Base-by-base conservation (phyloP, 2,113 vertebrate species). In the Kryptolebias marmoratus region DNA sequence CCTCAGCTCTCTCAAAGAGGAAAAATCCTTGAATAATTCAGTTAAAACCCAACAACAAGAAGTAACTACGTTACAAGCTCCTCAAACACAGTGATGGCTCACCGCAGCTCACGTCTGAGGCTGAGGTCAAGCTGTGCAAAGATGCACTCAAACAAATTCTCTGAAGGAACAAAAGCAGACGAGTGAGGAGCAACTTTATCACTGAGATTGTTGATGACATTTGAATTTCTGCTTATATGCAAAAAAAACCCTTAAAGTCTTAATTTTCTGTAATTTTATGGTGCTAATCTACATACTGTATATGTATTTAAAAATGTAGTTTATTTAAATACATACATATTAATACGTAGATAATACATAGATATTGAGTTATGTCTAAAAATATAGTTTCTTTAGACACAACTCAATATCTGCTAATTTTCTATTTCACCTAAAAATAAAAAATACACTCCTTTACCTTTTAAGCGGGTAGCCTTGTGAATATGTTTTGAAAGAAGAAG, bases 21-120 rank as follows among this genome's bases (percentile, higher is more conserved):
- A 73, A 55, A 45, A 72, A 76, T 54, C 70, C 74, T 89, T 89
- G 75, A 89, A 91, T 84, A 87, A 87, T 87, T 92, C 59, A 88
- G 32, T 83, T 71, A 76, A 68, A 88, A 81, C 63, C 68, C 86
- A 64, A 83, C 62, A 87, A 87, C 72, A 86, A 79, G 18, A 73
- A 64, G 66, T 18, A 58, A 78, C 72, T 72, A 59, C 73, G 75
- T 69, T 66, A 82, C 49, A 62, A 74, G 73, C 48, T 76, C 68
- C 67, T 71, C 69, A 83, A 80, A 85, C 16, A 15, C 45, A 61
- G 32, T 62, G 72, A 83, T n/a, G 15, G 48, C 57, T 65, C 27
- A 50, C 36, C 13, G 68, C 6, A 15, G 66, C 55, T 53, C 9
- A 49, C 47, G 59, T 79, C 68, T 71, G 48, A 84, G 18, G 80